phyloP scores from a whole-genome alignment of 1,140 invertebrate genomes.

The Macrostomum lignano region DNA sequence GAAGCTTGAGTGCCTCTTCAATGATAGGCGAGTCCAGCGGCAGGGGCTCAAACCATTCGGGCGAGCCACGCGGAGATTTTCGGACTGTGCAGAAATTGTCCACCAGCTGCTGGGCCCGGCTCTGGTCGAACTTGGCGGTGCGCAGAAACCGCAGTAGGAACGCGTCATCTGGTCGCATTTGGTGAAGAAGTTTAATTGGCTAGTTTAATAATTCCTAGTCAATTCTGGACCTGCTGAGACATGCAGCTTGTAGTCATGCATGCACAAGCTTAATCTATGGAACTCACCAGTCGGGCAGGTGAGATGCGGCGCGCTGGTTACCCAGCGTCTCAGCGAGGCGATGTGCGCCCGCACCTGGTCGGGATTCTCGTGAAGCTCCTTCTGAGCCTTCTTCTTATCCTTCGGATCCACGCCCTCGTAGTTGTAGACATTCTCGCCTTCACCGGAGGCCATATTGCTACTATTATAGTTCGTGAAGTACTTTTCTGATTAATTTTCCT shows the following conservation, averaged over 20 bases:
- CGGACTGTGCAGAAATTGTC: constrained; percentile 51
- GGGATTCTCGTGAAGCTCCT: background rate
- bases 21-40: no score
- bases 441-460: no score
- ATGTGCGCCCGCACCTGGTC: constrained; percentile 2
- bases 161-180: constrained; percentile 33
- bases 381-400: background rate
- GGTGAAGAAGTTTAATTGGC: background rate
- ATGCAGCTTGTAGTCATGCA: background rate
- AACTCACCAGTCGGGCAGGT: constrained; percentile 1
- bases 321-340: background rate
- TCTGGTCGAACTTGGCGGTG: constrained; percentile 54
- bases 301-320: background rate
- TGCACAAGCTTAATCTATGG: no score
- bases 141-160: constrained; percentile 53
- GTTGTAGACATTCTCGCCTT: no score
- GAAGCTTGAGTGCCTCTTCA: no score
- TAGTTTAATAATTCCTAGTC: background rate
- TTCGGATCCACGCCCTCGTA: no score
- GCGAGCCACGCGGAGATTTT: constrained; percentile 34
- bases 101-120: constrained; percentile 49
- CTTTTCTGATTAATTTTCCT: no score
- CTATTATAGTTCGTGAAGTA: no score
- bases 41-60: constrained; percentile 51
- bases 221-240: no score